Evolutionary conservation across 2,113 vertebrate genomes (phyloP).

Genomic region (Dolichallabes microphthalmus): DNA sequence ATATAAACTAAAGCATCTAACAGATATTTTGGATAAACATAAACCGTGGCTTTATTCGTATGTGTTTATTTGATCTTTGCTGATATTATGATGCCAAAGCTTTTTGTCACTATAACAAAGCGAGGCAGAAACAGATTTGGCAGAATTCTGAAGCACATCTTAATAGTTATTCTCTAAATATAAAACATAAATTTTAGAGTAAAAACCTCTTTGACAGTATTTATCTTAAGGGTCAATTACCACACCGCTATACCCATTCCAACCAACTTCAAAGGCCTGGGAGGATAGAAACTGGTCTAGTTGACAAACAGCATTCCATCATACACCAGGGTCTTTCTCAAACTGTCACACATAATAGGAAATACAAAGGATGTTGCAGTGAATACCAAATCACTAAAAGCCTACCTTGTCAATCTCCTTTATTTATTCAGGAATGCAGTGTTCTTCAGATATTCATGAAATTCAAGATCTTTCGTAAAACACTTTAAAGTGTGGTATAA

Average conservation of each 20-base stretch:
- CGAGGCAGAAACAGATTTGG: background rate
- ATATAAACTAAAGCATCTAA: background rate
- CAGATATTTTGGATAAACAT: background rate
- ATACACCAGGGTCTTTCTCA: background rate
- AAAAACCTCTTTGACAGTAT: background rate
- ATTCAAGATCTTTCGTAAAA: background rate
- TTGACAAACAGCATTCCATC: background rate
- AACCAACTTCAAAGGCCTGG: background rate
- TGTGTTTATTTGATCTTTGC: background rate
- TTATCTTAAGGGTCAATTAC: background rate
- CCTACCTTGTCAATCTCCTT: background rate
- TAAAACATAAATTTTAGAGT: background rate
- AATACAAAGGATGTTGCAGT: background rate
- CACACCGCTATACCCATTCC: background rate
- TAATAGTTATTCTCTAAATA: background rate
- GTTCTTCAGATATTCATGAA: background rate
- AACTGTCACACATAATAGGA: background rate
- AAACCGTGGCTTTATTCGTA: background rate
- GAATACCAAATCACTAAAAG: background rate
- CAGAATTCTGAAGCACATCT: background rate
- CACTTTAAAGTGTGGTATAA: background rate
- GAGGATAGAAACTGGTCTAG: background rate
- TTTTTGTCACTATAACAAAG: background rate
- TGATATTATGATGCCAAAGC: background rate
- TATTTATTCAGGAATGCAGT: background rate